phyloP scores from a whole-genome alignment of 2,797 vertebrate species.

The Harpagifer antarcticus region DNA sequence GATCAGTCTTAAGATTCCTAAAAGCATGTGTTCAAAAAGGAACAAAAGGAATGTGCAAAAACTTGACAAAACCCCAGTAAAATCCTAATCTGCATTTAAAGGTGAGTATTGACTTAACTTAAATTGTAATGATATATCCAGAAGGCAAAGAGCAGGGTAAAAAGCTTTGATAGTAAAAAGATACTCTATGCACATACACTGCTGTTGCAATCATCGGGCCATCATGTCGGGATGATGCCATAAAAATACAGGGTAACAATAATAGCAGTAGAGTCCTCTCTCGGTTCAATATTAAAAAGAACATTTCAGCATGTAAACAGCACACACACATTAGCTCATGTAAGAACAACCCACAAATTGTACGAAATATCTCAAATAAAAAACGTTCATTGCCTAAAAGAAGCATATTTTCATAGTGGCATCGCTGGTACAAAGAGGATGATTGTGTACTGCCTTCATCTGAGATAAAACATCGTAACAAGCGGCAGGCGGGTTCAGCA shows the following conservation, averaged over 20 bases:
- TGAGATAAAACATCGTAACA: constrained; percentile 28
- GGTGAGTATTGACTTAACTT: background rate
- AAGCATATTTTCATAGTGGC: background rate
- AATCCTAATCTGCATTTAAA: background rate
- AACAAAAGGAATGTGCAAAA: background rate
- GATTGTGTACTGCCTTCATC: constrained; percentile 23
- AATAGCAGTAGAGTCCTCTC: constrained; percentile 4
- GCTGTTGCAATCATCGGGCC: constrained; percentile 1
- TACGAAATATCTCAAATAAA: constrained; percentile 24
- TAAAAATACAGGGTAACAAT: constrained; percentile 8
- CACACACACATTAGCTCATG: background rate
- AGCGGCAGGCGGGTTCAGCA: constrained; percentile 32
- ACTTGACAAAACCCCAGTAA: background rate
- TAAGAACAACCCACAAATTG: background rate
- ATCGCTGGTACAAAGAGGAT: background rate
- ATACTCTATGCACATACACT: background rate
- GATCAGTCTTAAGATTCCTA: constrained; percentile 2
- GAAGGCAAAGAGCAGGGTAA: background rate
- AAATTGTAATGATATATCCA: background rate
- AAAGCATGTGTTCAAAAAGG: background rate
- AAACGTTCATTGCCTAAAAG: constrained; percentile 9
- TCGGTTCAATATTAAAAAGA: background rate
- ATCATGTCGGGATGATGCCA: constrained; percentile 19
- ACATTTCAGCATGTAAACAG: constrained; percentile 30
- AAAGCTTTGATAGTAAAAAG: background rate